A percentile compares a stretch with the other conserved stretches of the same genome.
These are phyloP conservation scores for Silurus glanis DNA, from an alignment of 2,113 vertebrate genomes.

Conservation along the genomic window DNA sequence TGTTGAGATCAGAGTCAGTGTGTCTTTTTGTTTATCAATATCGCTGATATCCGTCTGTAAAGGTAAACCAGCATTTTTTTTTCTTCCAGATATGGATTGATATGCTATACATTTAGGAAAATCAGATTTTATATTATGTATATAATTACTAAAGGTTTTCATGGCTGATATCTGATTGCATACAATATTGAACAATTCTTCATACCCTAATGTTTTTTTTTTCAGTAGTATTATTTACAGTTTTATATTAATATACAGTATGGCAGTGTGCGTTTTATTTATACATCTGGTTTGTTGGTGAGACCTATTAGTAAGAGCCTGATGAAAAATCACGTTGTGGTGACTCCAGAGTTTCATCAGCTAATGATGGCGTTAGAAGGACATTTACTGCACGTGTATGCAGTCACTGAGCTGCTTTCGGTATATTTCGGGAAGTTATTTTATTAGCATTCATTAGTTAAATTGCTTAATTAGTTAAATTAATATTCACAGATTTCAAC, in stretches of 20 bases:
- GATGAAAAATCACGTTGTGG: background rate
- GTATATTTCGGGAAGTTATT: background rate
- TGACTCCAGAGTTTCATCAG: background rate
- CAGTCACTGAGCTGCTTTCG: background rate
- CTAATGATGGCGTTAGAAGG: background rate
- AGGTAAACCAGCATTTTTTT: background rate
- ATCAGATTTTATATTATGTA: background rate
- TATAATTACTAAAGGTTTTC: background rate
- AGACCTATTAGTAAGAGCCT: background rate
- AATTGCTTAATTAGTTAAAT: background rate
- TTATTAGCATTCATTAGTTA: background rate
- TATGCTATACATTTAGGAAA: background rate
- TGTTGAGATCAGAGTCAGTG: background rate
- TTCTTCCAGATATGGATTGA: too few species aligned
- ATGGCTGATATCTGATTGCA: background rate
- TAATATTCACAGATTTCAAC: background rate
- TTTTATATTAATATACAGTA: background rate
- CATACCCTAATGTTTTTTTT: background rate
- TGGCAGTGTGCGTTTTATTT: background rate
- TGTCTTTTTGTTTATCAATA: background rate
- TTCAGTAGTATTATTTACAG: too few species aligned
- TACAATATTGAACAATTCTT: background rate
- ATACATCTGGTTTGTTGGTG: background rate
- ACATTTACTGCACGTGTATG: background rate
- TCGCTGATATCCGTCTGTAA: background rate